A percentile compares a stretch with the other conserved stretches of the same genome.
Evolutionary conservation across 2,888 invertebrate species (phyloP).

Genomic region (Sussaba pulchella): DNA sequence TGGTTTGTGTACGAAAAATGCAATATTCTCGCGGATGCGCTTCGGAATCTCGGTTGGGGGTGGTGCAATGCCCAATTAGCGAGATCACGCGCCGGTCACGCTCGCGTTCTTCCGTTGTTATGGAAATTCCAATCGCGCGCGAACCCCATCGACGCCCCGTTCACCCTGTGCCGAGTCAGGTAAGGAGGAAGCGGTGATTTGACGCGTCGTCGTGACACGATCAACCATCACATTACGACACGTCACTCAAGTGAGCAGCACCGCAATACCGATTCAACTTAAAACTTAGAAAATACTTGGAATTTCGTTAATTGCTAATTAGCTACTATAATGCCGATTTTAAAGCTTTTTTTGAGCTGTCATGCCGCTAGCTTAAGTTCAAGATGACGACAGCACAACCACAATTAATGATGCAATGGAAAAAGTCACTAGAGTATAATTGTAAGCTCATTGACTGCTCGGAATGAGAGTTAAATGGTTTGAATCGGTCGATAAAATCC

Average conservation of each 20-base stretch:
- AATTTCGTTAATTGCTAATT: background rate
- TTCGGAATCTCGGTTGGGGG: constrained; percentile 69
- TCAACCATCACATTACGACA: background rate
- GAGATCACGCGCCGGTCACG: constrained; percentile 71
- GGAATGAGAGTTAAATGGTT: no score
- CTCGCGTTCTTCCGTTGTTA: constrained; percentile 77
- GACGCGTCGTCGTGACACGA: background rate
- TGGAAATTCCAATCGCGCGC: constrained; percentile 75
- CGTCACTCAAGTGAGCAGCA: background rate
- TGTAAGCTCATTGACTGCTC: no score
- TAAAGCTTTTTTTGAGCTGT: no score
- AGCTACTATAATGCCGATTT: no score
- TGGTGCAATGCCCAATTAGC: constrained; percentile 81
- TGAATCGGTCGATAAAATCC: no score
- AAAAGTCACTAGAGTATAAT: no score
- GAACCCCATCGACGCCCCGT: background rate
- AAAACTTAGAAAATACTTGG: background rate
- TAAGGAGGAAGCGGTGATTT: background rate
- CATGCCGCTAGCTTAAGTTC: no score
- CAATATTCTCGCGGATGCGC: constrained; percentile 82
- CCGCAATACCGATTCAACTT: no score
- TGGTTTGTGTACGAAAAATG: constrained; percentile 81
- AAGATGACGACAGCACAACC: no score
- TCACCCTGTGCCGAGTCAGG: constrained; percentile 3
- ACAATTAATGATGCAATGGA: no score